Evolutionary conservation across 2,888 invertebrate species (phyloP).

Genomic region (Plebejus melissa): DNA sequence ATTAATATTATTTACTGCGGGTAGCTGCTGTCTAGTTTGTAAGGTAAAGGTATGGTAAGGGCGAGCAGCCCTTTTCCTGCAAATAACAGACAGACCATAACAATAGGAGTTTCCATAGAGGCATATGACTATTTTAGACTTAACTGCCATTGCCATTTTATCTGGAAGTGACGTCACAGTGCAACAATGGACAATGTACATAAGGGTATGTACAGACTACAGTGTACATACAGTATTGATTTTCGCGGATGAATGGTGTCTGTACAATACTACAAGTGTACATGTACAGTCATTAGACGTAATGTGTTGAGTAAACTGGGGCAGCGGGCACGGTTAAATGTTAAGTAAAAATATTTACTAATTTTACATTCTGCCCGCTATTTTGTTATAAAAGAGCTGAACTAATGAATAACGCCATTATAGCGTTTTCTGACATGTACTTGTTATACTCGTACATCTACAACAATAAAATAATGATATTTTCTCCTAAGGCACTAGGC

Average conservation of each 20-base stretch:
- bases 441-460: too few relatives aligned
- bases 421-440: too few relatives aligned
- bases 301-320: not conserved
- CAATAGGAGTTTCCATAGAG: not conserved
- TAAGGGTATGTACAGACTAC: not conserved
- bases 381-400: too few relatives aligned
- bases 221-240: not conserved
- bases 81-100: not conserved
- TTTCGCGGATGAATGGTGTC: not conserved
- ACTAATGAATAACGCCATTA: too few relatives aligned
- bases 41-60: too few relatives aligned
- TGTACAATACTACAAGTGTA: not conserved
- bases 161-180: not conserved
- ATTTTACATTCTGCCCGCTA: not conserved
- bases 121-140: not conserved
- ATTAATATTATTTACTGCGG: too few relatives aligned
- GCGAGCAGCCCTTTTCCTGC: too few relatives aligned
- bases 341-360: not conserved
- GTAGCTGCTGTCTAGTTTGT: too few relatives aligned
- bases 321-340: not conserved
- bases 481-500: too few relatives aligned
- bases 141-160: not conserved
- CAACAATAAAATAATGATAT: too few relatives aligned
- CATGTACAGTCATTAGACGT: not conserved
- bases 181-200: not conserved